These are phyloP conservation scores for human (Homo sapiens) DNA, from an alignment of 2,113 vertebrate species.

Conservation along the genomic window GRCh38 chr6:128699501-128700000, in stretches of 20 bases:
- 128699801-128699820: background rate
- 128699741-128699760: background rate
- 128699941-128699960: background rate
- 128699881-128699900: background rate
- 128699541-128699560: background rate
- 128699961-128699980: background rate
- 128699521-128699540: background rate
- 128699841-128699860: background rate
- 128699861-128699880: background rate
- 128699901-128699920: background rate
- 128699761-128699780: background rate
- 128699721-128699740: background rate
- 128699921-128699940: background rate
- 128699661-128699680: background rate
- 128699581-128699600: background rate
- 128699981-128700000: too few relatives aligned
- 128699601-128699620: background rate
- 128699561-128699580: background rate
- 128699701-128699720: background rate
- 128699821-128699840: background rate
- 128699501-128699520: background rate
- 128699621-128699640: background rate
- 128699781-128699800: background rate
- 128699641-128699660: background rate
- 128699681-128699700: background rate